A percentile compares a stretch with the other conserved stretches of the same genome.
phyloP scores from a whole-genome alignment of 1,140 invertebrate genomes.

The Drosophila rhopaloa region DNA sequence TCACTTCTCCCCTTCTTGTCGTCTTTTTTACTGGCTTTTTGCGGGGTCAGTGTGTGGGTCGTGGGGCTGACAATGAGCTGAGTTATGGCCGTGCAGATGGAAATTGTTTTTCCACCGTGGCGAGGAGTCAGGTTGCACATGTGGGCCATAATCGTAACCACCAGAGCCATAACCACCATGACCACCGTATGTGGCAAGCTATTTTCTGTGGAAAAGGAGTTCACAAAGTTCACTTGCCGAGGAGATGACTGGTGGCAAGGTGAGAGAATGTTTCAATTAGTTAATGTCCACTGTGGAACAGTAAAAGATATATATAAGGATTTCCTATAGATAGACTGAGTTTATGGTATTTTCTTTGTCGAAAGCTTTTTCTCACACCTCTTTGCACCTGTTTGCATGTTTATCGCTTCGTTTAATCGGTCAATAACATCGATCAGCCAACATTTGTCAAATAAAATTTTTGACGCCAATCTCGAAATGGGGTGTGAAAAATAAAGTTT shows the following conservation, averaged over 20 bases:
- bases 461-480: conserved; percentile 55
- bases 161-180: conserved; percentile 29
- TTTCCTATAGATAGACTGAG: background rate
- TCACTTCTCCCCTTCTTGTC: conserved; percentile 15
- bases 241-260: conserved; percentile 38
- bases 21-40: conserved; percentile 17
- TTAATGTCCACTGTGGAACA: conserved; percentile 23
- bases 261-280: conserved; percentile 60
- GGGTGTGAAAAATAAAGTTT: conserved; percentile 42
- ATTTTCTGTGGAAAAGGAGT: conserved; percentile 42
- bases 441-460: conserved; percentile 70
- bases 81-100: conserved; percentile 75
- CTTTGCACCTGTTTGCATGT: conserved; percentile 13
- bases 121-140: conserved; percentile 54
- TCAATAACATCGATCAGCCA: conserved; percentile 47
- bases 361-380: conserved; percentile 11
- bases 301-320: background rate
- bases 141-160: conserved; percentile 45
- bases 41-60: conserved; percentile 75
- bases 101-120: conserved; percentile 71
- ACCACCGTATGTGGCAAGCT: conserved; percentile 39
- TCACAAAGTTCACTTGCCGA: conserved; percentile 43
- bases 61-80: conserved; percentile 71
- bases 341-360: conserved; percentile 4
- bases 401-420: conserved; percentile 28